Percentiles rank a stretch among this genome's conserved stretches.
These are phyloP conservation scores for Uropetala carovei DNA, from an alignment of 2,888 invertebrate species.

Conservation along the genomic window DNA sequence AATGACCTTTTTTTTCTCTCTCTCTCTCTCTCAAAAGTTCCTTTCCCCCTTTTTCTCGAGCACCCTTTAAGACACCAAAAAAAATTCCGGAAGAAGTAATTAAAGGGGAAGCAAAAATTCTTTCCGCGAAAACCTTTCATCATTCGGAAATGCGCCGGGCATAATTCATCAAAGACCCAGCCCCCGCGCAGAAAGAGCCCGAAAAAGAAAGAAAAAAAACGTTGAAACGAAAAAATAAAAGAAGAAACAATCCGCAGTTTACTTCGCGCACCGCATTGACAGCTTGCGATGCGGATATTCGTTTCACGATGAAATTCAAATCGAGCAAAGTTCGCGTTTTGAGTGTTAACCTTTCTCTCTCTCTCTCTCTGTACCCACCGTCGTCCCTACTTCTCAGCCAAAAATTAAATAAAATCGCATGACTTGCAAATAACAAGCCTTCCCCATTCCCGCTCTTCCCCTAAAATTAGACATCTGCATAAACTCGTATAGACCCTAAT, in stretches of 20 bases:
- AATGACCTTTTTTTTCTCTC: too few relatives aligned
- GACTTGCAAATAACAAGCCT: slow-evolving; percentile 11
- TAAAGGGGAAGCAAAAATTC: not conserved
- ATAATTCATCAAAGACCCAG: slow-evolving; percentile 1
- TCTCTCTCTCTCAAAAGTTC: too few relatives aligned
- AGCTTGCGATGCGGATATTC: slow-evolving; percentile 17
- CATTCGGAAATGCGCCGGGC: not conserved
- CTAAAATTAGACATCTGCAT: slow-evolving; percentile 6
- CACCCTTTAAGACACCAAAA: not conserved
- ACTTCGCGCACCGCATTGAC: slow-evolving; percentile 24
- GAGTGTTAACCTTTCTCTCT: slow-evolving; percentile 13
- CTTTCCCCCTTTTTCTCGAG: not conserved
- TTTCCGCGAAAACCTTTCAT: not conserved
- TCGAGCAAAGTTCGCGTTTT: slow-evolving; percentile 8
- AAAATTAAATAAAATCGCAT: not conserved
- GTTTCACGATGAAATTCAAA: slow-evolving; percentile 24
- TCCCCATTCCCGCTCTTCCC: not conserved
- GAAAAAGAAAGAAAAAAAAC: not conserved
- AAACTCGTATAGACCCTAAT: slow-evolving; percentile 24
- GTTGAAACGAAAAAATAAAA: not conserved
- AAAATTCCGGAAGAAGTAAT: slow-evolving; percentile 14
- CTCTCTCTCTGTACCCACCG: not conserved
- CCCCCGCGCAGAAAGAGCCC: not conserved
- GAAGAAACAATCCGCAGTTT: slow-evolving; percentile 1
- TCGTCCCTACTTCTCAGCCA: not conserved